Base-by-base conservation (phyloP, 2,888 invertebrate species). In the Hypomecis punctinalis region DNA sequence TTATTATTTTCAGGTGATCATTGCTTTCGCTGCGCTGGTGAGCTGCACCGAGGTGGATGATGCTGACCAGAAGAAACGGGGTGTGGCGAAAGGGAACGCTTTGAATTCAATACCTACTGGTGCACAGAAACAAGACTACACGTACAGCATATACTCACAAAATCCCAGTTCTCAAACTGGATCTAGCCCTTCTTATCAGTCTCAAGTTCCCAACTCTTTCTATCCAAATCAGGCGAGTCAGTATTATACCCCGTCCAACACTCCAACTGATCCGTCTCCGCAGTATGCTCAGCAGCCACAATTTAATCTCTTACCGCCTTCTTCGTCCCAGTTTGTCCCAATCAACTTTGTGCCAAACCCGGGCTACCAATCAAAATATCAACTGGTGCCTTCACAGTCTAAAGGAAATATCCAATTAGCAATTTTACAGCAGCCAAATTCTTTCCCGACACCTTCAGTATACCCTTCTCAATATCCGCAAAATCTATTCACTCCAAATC, bases 311-410 rank as follows among this genome's bases (percentile, higher is more conserved):
- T 69, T 86, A 11, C 82, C 85, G 9, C 84, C 86, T 23, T 79
- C 79, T 42, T 76, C 86, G 6, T 80, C 90, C 0, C 90, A 89
- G 48, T 91, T 89, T 63, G 76, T 90, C 2, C 91, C 90, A 0
- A 70, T 91, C 13, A 92, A 90, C 63, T 91, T 91, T 55, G 73
- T 91, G 10, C 88, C 90, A 0, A 90, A 77, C 70, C 78, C 88
- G n/a, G 91, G 90, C 1, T 92, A 90, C 63, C 93, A 93, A 70
- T 76, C 89, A 0, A 93, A 93, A 67, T 92, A 90, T 62, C 92
- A 93, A 76, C 61, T 91, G 13, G 75, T 91, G 2, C 87, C 91
- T 0, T 77, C 89, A 0, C 93, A 93, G 69, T 67, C 81, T 13
- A 70, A 77, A 5, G 88, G 89, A 1, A 89, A 89, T 49, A 75